Conservation (phyloP, 2,113 vertebrate species). For the Aptenodytes forsteri region DNA sequence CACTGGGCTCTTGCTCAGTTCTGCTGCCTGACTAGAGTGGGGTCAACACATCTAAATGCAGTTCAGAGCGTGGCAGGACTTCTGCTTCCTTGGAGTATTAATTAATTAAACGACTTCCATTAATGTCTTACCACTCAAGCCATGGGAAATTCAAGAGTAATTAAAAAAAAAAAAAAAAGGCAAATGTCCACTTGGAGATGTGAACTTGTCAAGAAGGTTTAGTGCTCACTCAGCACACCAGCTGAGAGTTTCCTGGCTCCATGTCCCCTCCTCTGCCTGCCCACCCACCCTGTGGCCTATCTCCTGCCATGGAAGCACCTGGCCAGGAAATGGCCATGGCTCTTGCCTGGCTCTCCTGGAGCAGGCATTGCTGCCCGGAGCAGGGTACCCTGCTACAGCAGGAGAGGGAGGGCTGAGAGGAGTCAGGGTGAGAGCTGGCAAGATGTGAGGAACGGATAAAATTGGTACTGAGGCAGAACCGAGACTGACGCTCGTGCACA, state of each 20-base stretch:
- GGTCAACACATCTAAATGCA: background rate
- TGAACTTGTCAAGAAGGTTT: background rate
- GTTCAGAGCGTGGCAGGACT: background rate
- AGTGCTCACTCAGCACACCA: background rate
- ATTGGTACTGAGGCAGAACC: background rate
- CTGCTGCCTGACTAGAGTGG: background rate
- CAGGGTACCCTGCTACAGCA: background rate
- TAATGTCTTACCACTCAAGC: background rate
- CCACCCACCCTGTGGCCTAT: too few species aligned
- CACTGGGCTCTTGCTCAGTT: background rate
- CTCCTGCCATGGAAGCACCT: background rate
- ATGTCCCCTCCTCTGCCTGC: background rate
- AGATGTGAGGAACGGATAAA: background rate
- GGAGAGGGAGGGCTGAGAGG: background rate
- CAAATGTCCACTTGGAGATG: background rate
- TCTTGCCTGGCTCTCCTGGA: background rate
- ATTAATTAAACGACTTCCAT: slow-evolving; percentile 23
- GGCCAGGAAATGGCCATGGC: background rate
- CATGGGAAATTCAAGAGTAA: background rate
- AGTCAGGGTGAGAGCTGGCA: background rate
- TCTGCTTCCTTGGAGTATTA: background rate
- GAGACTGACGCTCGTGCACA: fast-evolving
- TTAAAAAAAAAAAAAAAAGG: background rate
- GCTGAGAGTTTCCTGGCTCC: background rate
- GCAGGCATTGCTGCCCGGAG: background rate